Percentiles rank a stretch among this genome's conserved stretches.
phyloP scores from a whole-genome alignment of 2,888 invertebrate species.

The Drosophila ustulata region DNA sequence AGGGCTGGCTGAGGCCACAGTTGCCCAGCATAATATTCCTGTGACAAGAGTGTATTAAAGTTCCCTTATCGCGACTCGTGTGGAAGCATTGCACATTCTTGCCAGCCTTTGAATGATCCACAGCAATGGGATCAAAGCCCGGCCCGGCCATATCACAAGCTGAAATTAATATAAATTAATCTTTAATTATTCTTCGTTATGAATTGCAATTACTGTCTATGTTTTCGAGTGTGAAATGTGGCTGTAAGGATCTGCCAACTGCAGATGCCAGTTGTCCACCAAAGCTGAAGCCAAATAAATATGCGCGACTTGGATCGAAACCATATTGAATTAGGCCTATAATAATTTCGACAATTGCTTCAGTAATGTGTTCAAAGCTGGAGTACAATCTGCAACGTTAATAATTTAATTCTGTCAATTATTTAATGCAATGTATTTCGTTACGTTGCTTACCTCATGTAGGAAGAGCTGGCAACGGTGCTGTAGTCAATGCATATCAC shows the following conservation, averaged over 20 bases:
- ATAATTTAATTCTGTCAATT: not conserved
- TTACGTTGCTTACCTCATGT: constrained; percentile 65
- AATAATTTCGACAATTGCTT: constrained; percentile 72
- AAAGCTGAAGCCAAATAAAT: constrained; percentile 84
- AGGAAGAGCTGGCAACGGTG: constrained; percentile 75
- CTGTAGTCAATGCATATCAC: constrained; percentile 84
- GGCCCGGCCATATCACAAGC: constrained; percentile 85
- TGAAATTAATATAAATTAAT: constrained; percentile 32
- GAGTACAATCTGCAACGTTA: constrained; percentile 59
- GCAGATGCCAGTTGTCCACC: constrained; percentile 83
- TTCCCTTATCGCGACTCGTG: constrained; percentile 83
- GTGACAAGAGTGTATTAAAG: constrained; percentile 81
- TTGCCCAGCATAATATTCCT: constrained; percentile 83
- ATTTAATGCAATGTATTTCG: not conserved
- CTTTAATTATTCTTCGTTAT: not conserved
- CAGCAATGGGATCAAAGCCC: constrained; percentile 80
- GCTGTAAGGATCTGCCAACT: constrained; percentile 75
- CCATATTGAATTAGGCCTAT: constrained; percentile 72
- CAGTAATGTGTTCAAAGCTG: constrained; percentile 74
- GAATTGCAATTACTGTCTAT: constrained; percentile 79
- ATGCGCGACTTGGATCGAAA: constrained; percentile 72
- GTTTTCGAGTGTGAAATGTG: constrained; percentile 69
- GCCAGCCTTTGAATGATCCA: constrained; percentile 80
- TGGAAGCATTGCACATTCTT: constrained; percentile 83
- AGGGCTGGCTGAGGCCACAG: constrained; percentile 82